A percentile compares a stretch with the other conserved stretches of the same genome.
These are phyloP conservation scores for Lepilemur ruficaudatus DNA, from an alignment of 2,797 vertebrate genomes.

Conservation along the genomic window DNA sequence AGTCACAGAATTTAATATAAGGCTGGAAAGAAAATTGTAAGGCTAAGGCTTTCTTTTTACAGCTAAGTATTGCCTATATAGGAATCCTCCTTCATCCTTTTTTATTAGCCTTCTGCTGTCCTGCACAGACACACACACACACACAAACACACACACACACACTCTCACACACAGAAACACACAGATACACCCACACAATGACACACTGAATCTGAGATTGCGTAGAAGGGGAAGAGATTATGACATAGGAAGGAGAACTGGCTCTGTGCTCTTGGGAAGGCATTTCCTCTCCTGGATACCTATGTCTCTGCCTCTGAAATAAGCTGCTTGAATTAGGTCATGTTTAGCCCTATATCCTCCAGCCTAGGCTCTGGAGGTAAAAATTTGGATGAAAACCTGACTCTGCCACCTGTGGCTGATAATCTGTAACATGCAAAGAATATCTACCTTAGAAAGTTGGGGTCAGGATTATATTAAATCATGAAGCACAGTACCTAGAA, in stretches of 20 bases:
- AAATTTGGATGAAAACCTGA: neutral
- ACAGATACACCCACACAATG: neutral
- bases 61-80: neutral
- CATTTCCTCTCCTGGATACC: neutral
- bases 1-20: neutral
- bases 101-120: neutral
- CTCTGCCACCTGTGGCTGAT: neutral
- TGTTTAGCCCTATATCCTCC: neutral
- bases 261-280: neutral
- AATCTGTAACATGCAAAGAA: neutral
- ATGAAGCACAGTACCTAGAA: neutral
- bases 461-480: neutral
- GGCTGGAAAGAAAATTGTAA: neutral
- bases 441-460: neutral
- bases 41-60: neutral
- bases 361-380: neutral
- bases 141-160: too few relatives aligned
- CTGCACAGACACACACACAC: accelerated
- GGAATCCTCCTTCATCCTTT: neutral
- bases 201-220: neutral
- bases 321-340: neutral
- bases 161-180: neutral
- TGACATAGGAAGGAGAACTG: neutral
- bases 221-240: neutral
- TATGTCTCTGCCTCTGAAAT: neutral